Evolutionary conservation across 2,113 vertebrate species (phyloP).

Genomic region (Sylvilagus bachmani): DNA sequence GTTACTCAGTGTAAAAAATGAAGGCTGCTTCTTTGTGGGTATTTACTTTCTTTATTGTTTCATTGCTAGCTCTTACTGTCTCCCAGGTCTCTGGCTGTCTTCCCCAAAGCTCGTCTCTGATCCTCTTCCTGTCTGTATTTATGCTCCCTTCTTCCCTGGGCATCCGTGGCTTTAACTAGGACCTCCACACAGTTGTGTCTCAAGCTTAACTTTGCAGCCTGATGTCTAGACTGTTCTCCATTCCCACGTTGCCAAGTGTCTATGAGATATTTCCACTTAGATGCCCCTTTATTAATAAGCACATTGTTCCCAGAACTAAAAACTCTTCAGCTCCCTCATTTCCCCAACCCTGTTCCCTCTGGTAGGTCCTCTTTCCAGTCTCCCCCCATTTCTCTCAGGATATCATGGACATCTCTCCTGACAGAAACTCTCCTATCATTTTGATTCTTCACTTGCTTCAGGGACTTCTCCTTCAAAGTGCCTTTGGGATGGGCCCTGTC

Average conservation of each 20-base stretch:
- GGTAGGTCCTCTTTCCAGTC: not conserved
- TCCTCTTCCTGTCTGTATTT: not conserved
- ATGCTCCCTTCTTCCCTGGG: fast-evolving
- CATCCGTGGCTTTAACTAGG: not conserved
- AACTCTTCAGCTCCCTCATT: not conserved
- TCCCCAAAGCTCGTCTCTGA: not conserved
- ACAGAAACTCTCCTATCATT: not conserved
- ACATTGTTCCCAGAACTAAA: no score
- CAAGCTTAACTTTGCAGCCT: not conserved
- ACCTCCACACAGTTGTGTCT: not conserved
- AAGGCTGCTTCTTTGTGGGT: not conserved
- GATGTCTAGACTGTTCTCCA: not conserved
- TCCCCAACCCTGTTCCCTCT: not conserved
- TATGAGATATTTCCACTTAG: not conserved
- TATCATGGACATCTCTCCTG: not conserved
- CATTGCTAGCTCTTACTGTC: not conserved
- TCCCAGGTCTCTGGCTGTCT: not conserved
- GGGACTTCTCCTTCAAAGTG: not conserved
- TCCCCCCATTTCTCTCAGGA: not conserved
- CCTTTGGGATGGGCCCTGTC: not conserved
- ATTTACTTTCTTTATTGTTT: not conserved
- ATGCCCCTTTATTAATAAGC: not conserved
- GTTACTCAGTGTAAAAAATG: not conserved
- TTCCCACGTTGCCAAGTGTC: not conserved
- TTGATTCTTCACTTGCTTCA: not conserved